Conservation (phyloP, 2,797 vertebrate genomes). For the Myoxocephalus aenaeus region DNA sequence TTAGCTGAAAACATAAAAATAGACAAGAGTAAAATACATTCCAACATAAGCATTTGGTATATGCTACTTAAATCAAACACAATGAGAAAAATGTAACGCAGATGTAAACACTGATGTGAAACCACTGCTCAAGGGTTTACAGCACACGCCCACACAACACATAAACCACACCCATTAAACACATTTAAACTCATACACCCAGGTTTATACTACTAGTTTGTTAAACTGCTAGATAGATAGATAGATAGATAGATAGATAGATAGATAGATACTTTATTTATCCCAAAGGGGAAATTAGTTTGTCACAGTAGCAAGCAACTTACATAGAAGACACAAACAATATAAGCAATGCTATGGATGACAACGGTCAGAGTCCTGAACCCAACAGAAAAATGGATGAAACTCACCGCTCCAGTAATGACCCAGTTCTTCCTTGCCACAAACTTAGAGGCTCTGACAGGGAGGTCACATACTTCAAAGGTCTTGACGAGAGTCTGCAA, state of each 20-base stretch:
- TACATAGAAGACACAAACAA: too few relatives aligned
- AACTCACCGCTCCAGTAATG: constrained; percentile 96
- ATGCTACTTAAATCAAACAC: background rate
- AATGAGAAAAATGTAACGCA: background rate
- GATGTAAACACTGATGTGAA: background rate
- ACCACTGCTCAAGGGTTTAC: background rate
- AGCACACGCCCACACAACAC: background rate
- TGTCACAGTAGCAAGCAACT: too few relatives aligned
- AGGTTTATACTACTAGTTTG: background rate
- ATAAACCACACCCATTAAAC: background rate
- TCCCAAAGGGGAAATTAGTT: too few relatives aligned
- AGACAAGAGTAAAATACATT: background rate
- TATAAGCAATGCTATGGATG: too few relatives aligned
- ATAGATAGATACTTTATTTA: too few relatives aligned
- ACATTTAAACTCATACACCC: background rate
- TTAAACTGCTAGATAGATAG: too few relatives aligned
- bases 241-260: too few relatives aligned
- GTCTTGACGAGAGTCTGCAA: constrained; percentile 96
- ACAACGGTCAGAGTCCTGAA: background rate
- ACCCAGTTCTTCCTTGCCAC: constrained; percentile 99
- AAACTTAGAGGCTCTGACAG: constrained; percentile 97
- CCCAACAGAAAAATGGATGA: background rate
- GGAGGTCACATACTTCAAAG: constrained; percentile 97
- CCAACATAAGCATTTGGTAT: background rate
- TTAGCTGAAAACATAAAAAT: background rate